A percentile compares a stretch with the other conserved stretches of the same genome.
Evolutionary conservation across 2,113 vertebrate genomes (phyloP).

Genomic region (Diglossa brunneiventris): DNA sequence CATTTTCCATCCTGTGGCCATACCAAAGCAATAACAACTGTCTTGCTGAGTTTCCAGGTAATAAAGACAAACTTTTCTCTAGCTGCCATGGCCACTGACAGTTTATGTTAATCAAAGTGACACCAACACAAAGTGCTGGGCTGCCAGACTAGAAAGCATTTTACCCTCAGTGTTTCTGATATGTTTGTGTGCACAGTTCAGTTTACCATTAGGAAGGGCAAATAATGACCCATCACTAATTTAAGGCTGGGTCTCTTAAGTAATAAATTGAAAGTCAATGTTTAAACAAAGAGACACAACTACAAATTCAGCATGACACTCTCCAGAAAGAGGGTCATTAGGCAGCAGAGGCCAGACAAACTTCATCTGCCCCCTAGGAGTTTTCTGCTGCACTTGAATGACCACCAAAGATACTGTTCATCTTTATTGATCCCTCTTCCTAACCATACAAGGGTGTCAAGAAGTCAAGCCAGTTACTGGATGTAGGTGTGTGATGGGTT

Average conservation of each 20-base stretch:
- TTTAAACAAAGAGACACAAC: constrained; percentile 14
- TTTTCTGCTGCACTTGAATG: background rate
- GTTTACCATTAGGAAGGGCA: constrained; percentile 18
- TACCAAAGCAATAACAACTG: background rate
- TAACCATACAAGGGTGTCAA: background rate
- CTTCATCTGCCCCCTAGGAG: background rate
- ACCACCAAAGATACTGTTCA: background rate
- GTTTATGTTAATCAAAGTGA: constrained; percentile 23
- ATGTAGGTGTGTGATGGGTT: background rate
- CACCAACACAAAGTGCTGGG: background rate
- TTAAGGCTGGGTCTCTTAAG: background rate
- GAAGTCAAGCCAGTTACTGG: background rate
- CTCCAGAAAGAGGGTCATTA: background rate
- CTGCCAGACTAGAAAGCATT: constrained; percentile 24
- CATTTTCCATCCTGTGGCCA: background rate
- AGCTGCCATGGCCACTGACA: background rate
- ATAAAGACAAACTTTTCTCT: background rate
- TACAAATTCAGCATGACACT: background rate
- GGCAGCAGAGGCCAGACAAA: background rate
- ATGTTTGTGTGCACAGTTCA: constrained; percentile 38
- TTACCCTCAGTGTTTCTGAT: constrained; percentile 9
- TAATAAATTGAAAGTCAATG: background rate
- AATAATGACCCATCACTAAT: background rate
- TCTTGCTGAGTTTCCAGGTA: background rate
- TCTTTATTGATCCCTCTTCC: background rate